phyloP scores from a whole-genome alignment of 37 sponge, comb jelly and placozoan species.

The Bolinopsis microptera region DNA sequence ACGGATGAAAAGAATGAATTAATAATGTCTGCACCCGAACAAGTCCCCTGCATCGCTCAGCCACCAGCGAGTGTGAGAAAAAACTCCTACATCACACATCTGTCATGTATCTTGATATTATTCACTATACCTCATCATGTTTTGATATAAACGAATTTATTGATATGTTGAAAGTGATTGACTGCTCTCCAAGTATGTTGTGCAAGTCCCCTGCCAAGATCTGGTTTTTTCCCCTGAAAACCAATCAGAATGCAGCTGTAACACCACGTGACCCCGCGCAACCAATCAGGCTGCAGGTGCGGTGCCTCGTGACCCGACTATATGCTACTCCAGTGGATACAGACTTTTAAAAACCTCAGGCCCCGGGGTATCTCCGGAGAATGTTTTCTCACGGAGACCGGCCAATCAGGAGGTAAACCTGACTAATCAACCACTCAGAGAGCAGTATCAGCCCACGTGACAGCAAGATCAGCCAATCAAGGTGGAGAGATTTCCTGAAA shows the following conservation, averaged over 20 bases:
- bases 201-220: not conserved
- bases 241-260: not conserved
- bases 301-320: not conserved
- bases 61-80: not conserved
- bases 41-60: not conserved
- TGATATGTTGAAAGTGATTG: not conserved
- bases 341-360: not conserved
- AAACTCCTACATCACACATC: not conserved
- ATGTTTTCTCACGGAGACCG: not conserved
- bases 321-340: not conserved
- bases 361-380: not conserved
- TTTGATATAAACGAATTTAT: not conserved
- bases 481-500: not conserved
- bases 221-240: not conserved
- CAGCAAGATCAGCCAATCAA: not conserved
- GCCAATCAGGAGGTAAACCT: not conserved
- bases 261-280: not conserved
- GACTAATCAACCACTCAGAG: not conserved
- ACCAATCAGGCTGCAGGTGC: not conserved
- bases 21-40: not conserved
- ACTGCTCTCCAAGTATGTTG: not conserved
- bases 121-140: not conserved
- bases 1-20: not conserved
- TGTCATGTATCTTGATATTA: too few species aligned
- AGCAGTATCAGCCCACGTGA: not conserved